These are phyloP conservation scores for Danio choprae DNA, from an alignment of 2,797 vertebrate species.

Conservation along the genomic window DNA sequence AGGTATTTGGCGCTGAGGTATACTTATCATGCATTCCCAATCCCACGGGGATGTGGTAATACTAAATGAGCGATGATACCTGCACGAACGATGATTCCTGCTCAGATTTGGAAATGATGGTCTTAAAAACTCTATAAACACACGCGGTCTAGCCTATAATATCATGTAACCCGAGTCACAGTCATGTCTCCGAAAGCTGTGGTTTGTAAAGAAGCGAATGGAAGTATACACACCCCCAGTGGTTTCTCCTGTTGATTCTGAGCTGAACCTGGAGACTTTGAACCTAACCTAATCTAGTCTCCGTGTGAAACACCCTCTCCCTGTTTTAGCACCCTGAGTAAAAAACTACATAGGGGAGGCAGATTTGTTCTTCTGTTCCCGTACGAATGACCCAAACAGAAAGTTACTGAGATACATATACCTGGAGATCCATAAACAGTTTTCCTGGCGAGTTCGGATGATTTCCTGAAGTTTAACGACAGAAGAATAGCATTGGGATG, in stretches of 20 bases:
- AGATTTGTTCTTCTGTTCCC: constrained; percentile 58
- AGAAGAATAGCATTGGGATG: constrained; percentile 63
- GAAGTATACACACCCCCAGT: constrained; percentile 38
- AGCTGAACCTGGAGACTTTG: constrained; percentile 58
- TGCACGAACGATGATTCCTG: constrained; percentile 44
- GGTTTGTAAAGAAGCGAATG: constrained; percentile 20
- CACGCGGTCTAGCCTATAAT: constrained; percentile 45
- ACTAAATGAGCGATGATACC: constrained; percentile 44
- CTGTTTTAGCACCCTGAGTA: constrained; percentile 86
- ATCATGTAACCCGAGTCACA: constrained; percentile 44
- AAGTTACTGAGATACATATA: constrained; percentile 71
- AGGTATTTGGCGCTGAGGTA: constrained; percentile 58
- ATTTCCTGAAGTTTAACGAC: constrained; percentile 65
- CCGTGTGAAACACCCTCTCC: constrained; percentile 71
- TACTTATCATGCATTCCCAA: constrained; percentile 52
- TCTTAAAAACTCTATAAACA: constrained; percentile 46
- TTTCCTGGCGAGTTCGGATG: constrained; percentile 43
- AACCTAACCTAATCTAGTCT: constrained; percentile 43
- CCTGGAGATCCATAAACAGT: constrained; percentile 55
- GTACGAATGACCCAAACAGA: constrained; percentile 72
- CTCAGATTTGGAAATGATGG: constrained; percentile 47
- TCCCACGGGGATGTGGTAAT: constrained; percentile 52
- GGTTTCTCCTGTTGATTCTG: constrained; percentile 50
- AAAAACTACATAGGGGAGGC: constrained; percentile 81
- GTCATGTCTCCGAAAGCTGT: constrained; percentile 30